Base-by-base conservation (phyloP, 2,888 invertebrate genomes). In the Noctua janthe region DNA sequence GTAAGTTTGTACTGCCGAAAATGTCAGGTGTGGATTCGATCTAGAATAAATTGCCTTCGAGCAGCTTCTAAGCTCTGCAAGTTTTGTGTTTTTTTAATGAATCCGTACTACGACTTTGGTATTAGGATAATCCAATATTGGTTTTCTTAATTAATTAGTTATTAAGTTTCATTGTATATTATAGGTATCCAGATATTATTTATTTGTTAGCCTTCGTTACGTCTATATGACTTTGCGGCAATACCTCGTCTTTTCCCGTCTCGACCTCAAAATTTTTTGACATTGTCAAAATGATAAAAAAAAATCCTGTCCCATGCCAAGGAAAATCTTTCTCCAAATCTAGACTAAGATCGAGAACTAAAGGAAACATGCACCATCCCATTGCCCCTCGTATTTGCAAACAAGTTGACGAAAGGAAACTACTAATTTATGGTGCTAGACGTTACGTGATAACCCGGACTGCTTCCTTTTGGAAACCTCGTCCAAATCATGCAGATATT, bases 11-110 rank as follows among this genome's bases (percentile, higher is more conserved):
- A 82, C 56, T 64, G 82, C 79, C 78, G 54, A 77, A 83, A 87
- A 88, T 83, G 74, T 71, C 90, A 87, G 87, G 80, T 87, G 83
- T 87, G 75, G 76, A 76, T 75, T 85, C 72, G 80, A 78, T 89
- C 80, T 84, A 78, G 83, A 85, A 88, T 86, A 88, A 85, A 88
- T 89, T 79, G 80, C 82, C 64, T 79, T 71, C n/a, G 17, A 76
- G 67, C 66, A 75, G 62, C 13, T 43, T 81, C 10, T 76, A 72
- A 78, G 54, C 69, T 80, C 62, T 5, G 47, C 35, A n/a, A 35
- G 71, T 78, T 83, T 66, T 62, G 23, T 67, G 71, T 82, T 71
- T 59, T 71, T 78, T 83, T 72, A 13, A 49, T 3, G 76, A 78
- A 81, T 39, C 71, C 51, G 8, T 74, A 69, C 11, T 75, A 71